These are phyloP conservation scores for Acleris sparsana DNA, from an alignment of 2,888 invertebrate genomes.

Conservation along the genomic window DNA sequence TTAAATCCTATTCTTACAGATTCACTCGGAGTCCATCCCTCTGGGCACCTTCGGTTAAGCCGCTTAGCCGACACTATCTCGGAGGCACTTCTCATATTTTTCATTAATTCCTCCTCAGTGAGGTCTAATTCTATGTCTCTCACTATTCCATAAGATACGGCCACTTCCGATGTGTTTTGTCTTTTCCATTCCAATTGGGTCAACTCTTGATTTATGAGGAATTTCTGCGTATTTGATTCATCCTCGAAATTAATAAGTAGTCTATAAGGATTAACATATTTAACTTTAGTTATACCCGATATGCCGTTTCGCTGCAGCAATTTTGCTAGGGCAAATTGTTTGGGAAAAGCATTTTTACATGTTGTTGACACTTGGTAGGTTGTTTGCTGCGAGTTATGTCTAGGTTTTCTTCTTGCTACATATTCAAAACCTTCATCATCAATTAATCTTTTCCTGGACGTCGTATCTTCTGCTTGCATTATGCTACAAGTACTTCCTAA, in stretches of 20 bases:
- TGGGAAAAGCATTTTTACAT: conserved; percentile 20
- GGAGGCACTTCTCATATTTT: conserved; percentile 2
- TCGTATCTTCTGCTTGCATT: not conserved
- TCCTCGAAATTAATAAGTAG: conserved; percentile 26
- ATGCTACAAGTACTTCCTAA: not conserved
- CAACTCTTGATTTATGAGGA: conserved; percentile 19
- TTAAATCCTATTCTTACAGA: conserved; percentile 29
- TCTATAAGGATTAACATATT: conserved; percentile 34
- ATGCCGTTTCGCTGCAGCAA: conserved; percentile 14
- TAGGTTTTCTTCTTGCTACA: not conserved
- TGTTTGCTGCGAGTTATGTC: not conserved
- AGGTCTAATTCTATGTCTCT: conserved; percentile 34
- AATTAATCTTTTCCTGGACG: not conserved
- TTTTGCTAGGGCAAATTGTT: conserved; percentile 25
- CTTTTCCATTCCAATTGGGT: conserved; percentile 23
- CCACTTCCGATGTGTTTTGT: conserved; percentile 29
- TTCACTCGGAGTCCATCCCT: conserved; percentile 32
- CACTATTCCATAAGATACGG: conserved; percentile 35
- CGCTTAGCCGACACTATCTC: conserved; percentile 27
- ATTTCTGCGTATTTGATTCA: conserved; percentile 15
- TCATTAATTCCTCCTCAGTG: conserved; percentile 26
- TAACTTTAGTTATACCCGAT: conserved; percentile 3
- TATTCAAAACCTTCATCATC: not conserved
- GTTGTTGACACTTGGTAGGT: conserved; percentile 1
- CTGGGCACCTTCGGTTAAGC: conserved; percentile 13